These are phyloP conservation scores for Hydraecia micacea DNA, from an alignment of 2,888 invertebrate genomes.

Conservation along the genomic window DNA sequence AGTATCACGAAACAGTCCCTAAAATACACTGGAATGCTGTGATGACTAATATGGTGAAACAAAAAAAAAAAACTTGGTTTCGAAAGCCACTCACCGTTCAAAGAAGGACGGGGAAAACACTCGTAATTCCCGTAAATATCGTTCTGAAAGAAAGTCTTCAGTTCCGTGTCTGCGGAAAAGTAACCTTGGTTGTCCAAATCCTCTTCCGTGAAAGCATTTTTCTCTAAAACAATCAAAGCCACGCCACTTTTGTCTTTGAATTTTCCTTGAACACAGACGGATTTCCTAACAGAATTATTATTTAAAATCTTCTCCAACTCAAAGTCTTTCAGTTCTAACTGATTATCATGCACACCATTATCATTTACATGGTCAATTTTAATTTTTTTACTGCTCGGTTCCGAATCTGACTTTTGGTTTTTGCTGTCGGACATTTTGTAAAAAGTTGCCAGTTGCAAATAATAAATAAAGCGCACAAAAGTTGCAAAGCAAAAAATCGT, in stretches of 20 bases:
- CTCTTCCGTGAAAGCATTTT: conserved; percentile 94
- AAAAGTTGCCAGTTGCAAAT: conserved; percentile 71
- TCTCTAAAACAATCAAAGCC: conserved; percentile 95
- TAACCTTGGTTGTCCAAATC: conserved; percentile 89
- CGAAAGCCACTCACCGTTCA: conserved; percentile 91
- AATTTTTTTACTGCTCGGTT: conserved; percentile 82
- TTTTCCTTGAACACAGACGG: conserved; percentile 92
- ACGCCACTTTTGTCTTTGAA: conserved; percentile 91
- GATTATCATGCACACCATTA: conserved; percentile 77
- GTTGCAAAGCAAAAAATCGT: background rate
- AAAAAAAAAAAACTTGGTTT: conserved; percentile 60
- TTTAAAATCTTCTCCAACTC: conserved; percentile 92
- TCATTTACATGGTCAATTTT: conserved; percentile 84
- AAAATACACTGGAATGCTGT: conserved; percentile 37
- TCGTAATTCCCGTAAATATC: conserved; percentile 96
- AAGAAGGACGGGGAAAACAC: conserved; percentile 91
- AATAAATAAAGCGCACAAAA: conserved; percentile 5
- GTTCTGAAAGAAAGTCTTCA: conserved; percentile 93
- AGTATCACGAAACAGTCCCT: conserved; percentile 41
- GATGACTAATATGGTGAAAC: conserved; percentile 70
- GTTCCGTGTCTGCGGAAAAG: conserved; percentile 91
- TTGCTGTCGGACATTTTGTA: conserved; percentile 87
- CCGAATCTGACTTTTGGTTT: conserved; percentile 78
- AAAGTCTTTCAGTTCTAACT: conserved; percentile 91
- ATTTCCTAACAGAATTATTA: conserved; percentile 93